Evolutionary conservation across 2,888 invertebrate genomes (phyloP).

Genomic region (Protodeltote pygarga): DNA sequence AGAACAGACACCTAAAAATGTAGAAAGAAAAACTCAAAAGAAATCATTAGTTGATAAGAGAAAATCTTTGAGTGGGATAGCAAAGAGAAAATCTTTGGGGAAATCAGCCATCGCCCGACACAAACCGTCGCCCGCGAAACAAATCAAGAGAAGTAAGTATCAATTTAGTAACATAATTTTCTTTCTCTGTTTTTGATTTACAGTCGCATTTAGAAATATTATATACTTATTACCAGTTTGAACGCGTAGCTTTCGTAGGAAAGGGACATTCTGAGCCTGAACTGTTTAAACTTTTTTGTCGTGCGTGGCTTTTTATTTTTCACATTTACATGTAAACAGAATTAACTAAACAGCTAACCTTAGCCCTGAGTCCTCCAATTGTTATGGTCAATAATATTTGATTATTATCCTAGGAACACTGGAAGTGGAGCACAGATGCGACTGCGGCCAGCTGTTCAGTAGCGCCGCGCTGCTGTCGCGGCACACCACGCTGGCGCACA

Average conservation of each 20-base stretch:
- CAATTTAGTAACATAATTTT: conserved; percentile 1
- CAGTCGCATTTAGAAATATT: too few relatives aligned
- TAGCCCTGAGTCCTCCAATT: too few relatives aligned
- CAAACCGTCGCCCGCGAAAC: conserved; percentile 62
- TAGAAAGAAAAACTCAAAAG: conserved; percentile 50
- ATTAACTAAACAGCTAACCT: too few relatives aligned
- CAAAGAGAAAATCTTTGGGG: conserved; percentile 74
- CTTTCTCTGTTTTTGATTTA: too few relatives aligned
- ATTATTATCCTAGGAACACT: conserved; percentile 55
- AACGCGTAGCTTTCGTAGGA: too few relatives aligned
- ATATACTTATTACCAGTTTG: too few relatives aligned
- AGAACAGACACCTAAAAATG: conserved; percentile 43
- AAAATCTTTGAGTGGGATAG: conserved; percentile 70
- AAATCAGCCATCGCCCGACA: conserved; percentile 57
- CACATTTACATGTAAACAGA: too few relatives aligned
- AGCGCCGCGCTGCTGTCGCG: conserved; percentile 77
- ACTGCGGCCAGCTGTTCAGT: conserved; percentile 81
- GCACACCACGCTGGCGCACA: conserved; percentile 81
- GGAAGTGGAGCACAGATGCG: conserved; percentile 81
- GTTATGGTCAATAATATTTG: neutral
- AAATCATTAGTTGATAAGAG: conserved; percentile 67
- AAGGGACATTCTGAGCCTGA: too few relatives aligned
- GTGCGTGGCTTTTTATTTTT: too few relatives aligned
- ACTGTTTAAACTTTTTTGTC: too few relatives aligned
- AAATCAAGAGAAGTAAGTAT: conserved; percentile 75